Evolutionary conservation across 2,888 invertebrate genomes (phyloP), one percentile per base, ranked within the genome.

Genomic region (Disparrhopalites patrizii): DNA sequence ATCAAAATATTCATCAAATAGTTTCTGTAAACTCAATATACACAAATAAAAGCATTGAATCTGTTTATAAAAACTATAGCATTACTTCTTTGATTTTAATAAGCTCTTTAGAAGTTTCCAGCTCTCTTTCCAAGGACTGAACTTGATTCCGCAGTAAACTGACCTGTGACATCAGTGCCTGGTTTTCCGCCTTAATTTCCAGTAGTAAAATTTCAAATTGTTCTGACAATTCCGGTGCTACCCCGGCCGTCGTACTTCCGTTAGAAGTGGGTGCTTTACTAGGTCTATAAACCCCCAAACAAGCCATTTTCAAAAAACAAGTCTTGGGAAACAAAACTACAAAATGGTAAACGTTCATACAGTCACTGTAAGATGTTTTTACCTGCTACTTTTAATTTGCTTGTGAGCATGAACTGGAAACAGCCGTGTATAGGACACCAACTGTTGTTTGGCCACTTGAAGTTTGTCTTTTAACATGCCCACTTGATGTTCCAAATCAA

Each of bases 121-220:
- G 28, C 23, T 72, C 71, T 52, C 67, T 62, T 57, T 73, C 70
- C 1, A 63, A 52, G 13, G 68, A 50, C 15, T 60, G 28, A 0
- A 70, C 55, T 23, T 69, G 68, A 4, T 70, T 67, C 23, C 70
- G 54, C 4, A 69, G 62, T 18, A 66, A 20, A 18, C 67, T 66
- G 13, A 74, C 43, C 54, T 73, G 73, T 57, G 70, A 66, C 50
- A 70, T 70, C 38, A 73, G 33, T 0, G 71, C 73, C 62, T 70
- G 70, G 63, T 74, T 74, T 61, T 74, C 74, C 1, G 70, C 70
- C 68, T 70, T 73, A 8, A 72, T 71, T 62, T 74, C 74, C 20
- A 74, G 18, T 0, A 74, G 65, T 25, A 74, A 52, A 18, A 64
- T 62, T 54, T 73, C 71, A 13, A 74, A 51, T 52, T 66, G 65